Conservation (phyloP, 2,797 vertebrate genomes). For the Borostomias antarcticus region DNA sequence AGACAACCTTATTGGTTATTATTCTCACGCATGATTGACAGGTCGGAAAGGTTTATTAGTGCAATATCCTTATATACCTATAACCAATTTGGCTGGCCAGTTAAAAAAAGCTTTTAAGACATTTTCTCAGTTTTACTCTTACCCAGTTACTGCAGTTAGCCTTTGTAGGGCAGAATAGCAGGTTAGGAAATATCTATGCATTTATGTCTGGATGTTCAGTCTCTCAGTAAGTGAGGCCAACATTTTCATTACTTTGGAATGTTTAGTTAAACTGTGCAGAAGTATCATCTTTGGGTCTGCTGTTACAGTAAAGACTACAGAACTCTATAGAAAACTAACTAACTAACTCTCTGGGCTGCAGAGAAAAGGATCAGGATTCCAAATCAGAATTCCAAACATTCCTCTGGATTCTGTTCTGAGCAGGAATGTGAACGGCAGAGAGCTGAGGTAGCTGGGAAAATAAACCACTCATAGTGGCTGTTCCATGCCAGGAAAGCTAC, state of each 20-base stretch:
- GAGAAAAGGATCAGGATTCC: slow-evolving; percentile 45
- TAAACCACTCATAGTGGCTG: slow-evolving; percentile 49
- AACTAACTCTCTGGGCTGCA: background rate
- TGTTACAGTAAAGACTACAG: slow-evolving; percentile 30
- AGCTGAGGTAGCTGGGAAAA: slow-evolving; percentile 52
- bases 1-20: no score
- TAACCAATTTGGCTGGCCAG: no score
- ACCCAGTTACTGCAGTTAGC: no score
- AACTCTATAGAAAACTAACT: background rate
- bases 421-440: slow-evolving; percentile 63
- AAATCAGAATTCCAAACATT: slow-evolving; percentile 74
- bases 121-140: no score
- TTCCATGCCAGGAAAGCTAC: slow-evolving; percentile 1
- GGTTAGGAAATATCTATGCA: background rate
- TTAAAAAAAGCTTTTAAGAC: no score
- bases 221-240: background rate
- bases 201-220: background rate
- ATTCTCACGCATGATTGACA: no score
- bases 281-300: background rate
- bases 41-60: no score
- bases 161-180: background rate
- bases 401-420: slow-evolving; percentile 40
- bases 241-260: background rate
- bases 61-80: no score
- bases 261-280: background rate